Conservation (phyloP, 2,113 vertebrate species). For the Podilymbus podiceps region DNA sequence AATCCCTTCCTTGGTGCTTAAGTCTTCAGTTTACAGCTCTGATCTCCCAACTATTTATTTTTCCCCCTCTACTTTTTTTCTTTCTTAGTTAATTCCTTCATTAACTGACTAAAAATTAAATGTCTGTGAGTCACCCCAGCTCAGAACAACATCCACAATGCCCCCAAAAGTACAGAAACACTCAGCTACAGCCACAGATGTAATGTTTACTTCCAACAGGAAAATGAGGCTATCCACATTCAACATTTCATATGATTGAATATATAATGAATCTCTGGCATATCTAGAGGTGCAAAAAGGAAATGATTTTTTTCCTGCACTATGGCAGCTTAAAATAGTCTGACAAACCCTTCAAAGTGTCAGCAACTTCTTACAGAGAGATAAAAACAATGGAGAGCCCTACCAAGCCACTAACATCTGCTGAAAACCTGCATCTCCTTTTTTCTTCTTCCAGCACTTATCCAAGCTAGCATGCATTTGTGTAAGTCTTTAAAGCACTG, state of each 20-base stretch:
- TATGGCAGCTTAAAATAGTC: constrained; percentile 44
- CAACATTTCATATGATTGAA: neutral
- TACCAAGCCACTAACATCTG: constrained; percentile 73
- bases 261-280: constrained; percentile 36
- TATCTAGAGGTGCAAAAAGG: constrained; percentile 51
- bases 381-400: constrained; percentile 63
- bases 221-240: neutral
- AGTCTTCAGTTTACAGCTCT: neutral
- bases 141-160: neutral
- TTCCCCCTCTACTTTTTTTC: neutral
- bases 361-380: constrained; percentile 56
- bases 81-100: neutral
- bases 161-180: neutral
- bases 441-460: constrained; percentile 65
- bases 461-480: constrained; percentile 67
- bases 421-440: constrained; percentile 61
- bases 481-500: constrained; percentile 67
- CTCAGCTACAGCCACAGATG: neutral
- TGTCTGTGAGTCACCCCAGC: neutral
- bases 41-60: neutral
- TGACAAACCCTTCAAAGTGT: constrained; percentile 56
- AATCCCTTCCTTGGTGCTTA: neutral
- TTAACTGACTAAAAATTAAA: neutral
- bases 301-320: constrained; percentile 19
- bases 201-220: neutral